phyloP scores from a whole-genome alignment of 2,113 vertebrate genomes.

The Haplochromis burtoni region DNA sequence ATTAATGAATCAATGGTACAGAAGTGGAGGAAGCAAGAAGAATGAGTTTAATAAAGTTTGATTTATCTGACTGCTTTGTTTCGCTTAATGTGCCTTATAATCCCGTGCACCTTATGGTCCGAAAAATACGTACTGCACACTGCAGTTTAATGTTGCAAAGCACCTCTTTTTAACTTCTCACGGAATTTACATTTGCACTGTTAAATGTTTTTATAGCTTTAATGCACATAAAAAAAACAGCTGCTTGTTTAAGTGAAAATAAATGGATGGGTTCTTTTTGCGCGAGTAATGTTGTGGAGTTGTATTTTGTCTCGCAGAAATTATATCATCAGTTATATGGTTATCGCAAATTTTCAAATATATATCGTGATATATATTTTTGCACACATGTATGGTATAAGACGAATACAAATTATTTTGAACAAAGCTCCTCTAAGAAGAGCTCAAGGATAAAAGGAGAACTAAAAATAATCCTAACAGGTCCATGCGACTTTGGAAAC shows the following conservation, averaged over 20 bases:
- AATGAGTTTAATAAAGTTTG: background rate
- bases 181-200: background rate
- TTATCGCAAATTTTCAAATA: background rate
- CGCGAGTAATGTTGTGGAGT: accelerated
- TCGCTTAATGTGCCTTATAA: accelerated
- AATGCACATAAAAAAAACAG: background rate
- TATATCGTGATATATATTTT: accelerated
- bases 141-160: background rate
- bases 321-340: accelerated
- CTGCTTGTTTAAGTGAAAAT: background rate
- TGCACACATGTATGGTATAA: background rate
- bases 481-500: background rate
- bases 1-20: background rate
- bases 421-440: background rate
- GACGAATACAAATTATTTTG: accelerated
- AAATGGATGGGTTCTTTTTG: background rate
- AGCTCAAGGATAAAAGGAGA: background rate
- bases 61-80: background rate
- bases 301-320: accelerated
- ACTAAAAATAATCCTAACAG: background rate
- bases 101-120: accelerated
- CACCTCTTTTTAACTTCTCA: accelerated
- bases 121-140: accelerated
- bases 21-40: background rate
- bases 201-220: accelerated